A percentile compares a stretch with the other conserved stretches of the same genome.
Conservation (phyloP, 1,140 invertebrate species). For the Dryas iulia region DNA sequence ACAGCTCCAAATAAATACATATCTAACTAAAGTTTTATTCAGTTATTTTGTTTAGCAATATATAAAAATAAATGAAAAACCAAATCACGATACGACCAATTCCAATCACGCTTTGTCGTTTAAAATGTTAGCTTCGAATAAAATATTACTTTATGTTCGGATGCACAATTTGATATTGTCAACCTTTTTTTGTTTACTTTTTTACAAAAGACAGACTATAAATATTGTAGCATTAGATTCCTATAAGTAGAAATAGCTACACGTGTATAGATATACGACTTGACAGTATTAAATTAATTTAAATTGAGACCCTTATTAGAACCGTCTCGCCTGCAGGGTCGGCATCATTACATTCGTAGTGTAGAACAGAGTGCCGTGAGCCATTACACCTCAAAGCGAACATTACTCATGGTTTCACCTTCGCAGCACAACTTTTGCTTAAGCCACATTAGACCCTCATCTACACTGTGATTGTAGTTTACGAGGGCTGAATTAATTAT, state of each 20-base stretch:
- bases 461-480: neutral
- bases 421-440: neutral
- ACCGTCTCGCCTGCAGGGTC: neutral
- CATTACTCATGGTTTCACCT: neutral
- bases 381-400: neutral
- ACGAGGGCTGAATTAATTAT: neutral
- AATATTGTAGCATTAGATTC: neutral
- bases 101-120: neutral
- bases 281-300: neutral
- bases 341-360: neutral
- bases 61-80: neutral
- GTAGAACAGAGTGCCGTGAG: neutral
- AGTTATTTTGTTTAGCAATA: neutral
- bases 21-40: neutral
- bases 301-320: neutral
- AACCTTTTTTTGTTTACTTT: neutral
- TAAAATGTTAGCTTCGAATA: neutral
- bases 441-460: constrained; percentile 1
- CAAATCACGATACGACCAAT: neutral
- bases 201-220: neutral
- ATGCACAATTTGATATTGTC: neutral
- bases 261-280: neutral
- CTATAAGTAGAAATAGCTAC: neutral
- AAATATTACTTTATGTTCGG: too few relatives aligned
- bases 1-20: neutral